These are phyloP conservation scores for Cynopterus sphinx DNA, from an alignment of 2,797 vertebrate genomes.

Conservation along the genomic window DNA sequence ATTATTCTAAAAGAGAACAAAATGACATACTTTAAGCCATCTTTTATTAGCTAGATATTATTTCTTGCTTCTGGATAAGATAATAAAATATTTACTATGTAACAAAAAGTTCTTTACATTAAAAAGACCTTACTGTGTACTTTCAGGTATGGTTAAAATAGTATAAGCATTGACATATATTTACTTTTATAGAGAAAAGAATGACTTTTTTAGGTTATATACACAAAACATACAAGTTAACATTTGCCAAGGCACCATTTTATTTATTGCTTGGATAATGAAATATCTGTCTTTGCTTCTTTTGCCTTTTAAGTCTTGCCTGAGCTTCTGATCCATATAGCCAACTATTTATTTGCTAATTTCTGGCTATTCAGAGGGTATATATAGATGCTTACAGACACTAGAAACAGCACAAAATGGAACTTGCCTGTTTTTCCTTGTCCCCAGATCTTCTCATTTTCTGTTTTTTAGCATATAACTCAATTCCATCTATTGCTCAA, in stretches of 20 bases:
- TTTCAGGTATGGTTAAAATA: background rate
- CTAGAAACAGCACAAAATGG: background rate
- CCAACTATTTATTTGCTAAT: background rate
- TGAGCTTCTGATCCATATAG: background rate
- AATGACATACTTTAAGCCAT: background rate
- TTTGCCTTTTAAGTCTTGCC: background rate
- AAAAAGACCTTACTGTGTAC: background rate
- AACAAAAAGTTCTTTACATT: background rate
- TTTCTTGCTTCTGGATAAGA: background rate
- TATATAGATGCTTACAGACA: background rate
- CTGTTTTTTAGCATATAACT: background rate
- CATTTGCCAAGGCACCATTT: background rate
- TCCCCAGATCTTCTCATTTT: background rate
- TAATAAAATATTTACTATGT: background rate
- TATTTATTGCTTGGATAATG: background rate
- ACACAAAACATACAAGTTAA: background rate
- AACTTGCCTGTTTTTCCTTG: background rate
- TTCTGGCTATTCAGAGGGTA: background rate
- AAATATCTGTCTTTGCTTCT: background rate
- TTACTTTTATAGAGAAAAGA: slow-evolving; percentile 28
- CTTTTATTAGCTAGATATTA: slow-evolving; percentile 1
- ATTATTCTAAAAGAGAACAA: background rate
- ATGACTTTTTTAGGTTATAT: background rate
- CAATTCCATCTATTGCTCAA: background rate
- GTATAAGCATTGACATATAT: background rate